Evolutionary conservation across 1,140 invertebrate species (phyloP).

Genomic region (Trichonephila inaurata): DNA sequence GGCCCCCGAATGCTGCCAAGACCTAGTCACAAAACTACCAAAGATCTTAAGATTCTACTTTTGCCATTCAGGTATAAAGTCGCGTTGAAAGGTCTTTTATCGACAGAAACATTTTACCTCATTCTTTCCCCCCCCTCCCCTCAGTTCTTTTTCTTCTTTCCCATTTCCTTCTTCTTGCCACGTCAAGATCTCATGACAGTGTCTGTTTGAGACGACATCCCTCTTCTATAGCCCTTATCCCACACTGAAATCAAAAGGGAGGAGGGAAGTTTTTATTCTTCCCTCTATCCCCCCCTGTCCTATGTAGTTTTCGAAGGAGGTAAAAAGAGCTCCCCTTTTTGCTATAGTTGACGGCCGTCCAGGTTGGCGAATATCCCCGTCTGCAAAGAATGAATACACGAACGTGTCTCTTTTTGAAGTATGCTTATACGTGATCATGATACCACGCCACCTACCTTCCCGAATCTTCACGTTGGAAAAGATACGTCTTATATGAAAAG

Average conservation of each 20-base stretch:
- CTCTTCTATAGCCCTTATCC: conserved; percentile 35
- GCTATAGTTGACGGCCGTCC: conserved; percentile 37
- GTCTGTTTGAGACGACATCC: conserved; percentile 61
- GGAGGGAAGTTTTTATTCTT: conserved; percentile 31
- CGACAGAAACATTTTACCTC: conserved; percentile 74
- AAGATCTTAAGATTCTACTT: conserved; percentile 58
- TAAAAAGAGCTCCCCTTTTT: background rate
- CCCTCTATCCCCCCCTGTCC: background rate
- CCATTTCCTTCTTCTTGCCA: background rate
- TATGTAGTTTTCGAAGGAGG: conserved; percentile 32
- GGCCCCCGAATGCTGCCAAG: background rate
- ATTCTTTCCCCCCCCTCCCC: background rate
- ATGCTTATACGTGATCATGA: conserved; percentile 34
- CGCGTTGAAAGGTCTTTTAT: conserved; percentile 74
- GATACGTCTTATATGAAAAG: conserved; percentile 38
- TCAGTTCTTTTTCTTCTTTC: background rate
- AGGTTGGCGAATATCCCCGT: background rate
- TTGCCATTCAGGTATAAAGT: conserved; percentile 63
- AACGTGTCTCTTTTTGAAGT: conserved; percentile 63
- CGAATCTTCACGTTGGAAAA: background rate
- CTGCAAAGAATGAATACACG: conserved; percentile 24
- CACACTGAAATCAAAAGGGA: conserved; percentile 60
- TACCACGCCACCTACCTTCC: conserved; percentile 31
- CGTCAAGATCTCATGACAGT: conserved; percentile 73
- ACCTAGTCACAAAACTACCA: conserved; percentile 13